Conservation (phyloP, 2,113 vertebrate genomes). For the Micronycteris hirsuta region DNA sequence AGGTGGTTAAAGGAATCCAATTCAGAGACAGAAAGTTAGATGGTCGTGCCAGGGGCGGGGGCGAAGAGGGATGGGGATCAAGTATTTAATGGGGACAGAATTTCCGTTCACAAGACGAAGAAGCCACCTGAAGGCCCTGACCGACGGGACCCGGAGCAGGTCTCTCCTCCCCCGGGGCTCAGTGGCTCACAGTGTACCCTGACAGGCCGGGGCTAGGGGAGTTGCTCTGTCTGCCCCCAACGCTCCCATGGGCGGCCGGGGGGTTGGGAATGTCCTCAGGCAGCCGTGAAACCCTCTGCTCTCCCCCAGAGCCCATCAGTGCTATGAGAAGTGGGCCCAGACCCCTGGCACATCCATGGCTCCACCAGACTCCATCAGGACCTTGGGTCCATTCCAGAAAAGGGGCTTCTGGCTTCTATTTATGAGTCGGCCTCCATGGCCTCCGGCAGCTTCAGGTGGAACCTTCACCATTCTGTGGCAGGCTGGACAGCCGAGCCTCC, state of each 20-base stretch:
- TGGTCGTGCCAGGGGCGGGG: neutral
- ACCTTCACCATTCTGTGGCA: no score
- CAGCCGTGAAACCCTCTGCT: neutral
- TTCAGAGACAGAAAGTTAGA: neutral
- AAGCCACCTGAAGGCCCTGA: no score
- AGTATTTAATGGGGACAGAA: neutral
- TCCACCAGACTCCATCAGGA: neutral
- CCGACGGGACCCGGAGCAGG: no score
- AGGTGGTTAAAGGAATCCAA: neutral
- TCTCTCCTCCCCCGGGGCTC: neutral
- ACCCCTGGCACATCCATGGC: neutral
- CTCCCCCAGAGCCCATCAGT: neutral
- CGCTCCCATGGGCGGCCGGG: fast-evolving
- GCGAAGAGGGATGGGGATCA: neutral
- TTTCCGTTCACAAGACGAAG: no score
- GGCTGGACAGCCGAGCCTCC: no score
- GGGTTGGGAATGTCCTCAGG: no score
- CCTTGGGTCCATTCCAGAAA: neutral
- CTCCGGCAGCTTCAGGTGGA: no score
- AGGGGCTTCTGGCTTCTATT: neutral
- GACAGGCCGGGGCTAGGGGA: neutral
- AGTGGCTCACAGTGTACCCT: neutral
- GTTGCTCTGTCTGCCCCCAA: neutral
- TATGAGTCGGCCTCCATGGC: no score
- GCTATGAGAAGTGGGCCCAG: no score